Base-by-base conservation (phyloP, 2,113 vertebrate species). In the Marcusenius ussheri region DNA sequence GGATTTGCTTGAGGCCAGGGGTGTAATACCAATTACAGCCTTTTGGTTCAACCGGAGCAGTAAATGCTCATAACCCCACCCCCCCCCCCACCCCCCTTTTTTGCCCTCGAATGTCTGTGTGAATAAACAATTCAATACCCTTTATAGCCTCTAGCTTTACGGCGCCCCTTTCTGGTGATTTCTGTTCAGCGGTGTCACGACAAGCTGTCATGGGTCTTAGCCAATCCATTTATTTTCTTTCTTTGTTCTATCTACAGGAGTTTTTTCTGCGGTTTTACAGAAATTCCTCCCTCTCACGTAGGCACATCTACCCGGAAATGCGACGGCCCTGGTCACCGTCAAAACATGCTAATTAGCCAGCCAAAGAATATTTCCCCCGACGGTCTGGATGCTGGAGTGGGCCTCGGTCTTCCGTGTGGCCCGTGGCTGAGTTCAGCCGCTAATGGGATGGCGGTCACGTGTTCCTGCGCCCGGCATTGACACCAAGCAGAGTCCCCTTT, bases 21-120 rank as follows among this genome's bases (percentile, higher is more conserved):
- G 49, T 51, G 56, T 39, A 92, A 77, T 90, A 93, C 92, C 93
- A 94, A 94, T 96, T 96, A 96, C 92, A 91, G 88, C 91, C 92
- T 92, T 93, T 95, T 46, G 80, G 51, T 51, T 80, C 70, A n/a
- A 31, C 46, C 47, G 51, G 10, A 50, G 85, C 85, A 51, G 24
- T 88, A 45, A 66, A 42, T 46, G 58, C 58, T 9, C 42, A 56
- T 45, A 80, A 9, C n/a, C 24, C 56, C 56, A 2, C 56, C 24
- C 24, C 58, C 24, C 24, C 58, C 27, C 39, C 2, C 17, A 17
- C 17, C 2, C 1, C 9, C 6, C 24, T 24, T 42, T 84, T 84
- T 47, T n/a, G 19, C 42, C 53, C 39, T 70, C 39, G 2, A 56
- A 70, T 45, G 35, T 35, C 53, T 58, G 31, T 88, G 17, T 45